phyloP scores from a whole-genome alignment of 2,888 invertebrate species.

The Tanytarsus gracilentus region DNA sequence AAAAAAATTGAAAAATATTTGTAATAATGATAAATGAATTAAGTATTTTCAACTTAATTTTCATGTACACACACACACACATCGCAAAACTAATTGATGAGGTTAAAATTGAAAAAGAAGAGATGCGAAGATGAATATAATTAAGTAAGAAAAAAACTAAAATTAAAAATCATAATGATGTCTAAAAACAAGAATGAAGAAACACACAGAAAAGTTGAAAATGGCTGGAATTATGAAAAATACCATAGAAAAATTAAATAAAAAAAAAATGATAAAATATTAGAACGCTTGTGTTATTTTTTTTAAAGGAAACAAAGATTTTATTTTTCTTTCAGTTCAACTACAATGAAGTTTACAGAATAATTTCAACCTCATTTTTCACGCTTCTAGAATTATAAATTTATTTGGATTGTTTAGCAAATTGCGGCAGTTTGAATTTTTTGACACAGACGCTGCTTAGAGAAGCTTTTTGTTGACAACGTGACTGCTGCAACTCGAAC shows the following conservation, averaged over 20 bases:
- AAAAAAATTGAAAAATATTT: no score
- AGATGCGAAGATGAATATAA: not conserved
- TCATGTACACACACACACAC: no score
- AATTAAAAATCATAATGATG: constrained; percentile 23
- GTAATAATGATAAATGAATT: no score
- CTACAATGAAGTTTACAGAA: no score
- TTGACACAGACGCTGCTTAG: not conserved
- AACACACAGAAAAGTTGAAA: constrained; percentile 24
- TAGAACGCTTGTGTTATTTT: not conserved
- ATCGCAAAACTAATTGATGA: no score
- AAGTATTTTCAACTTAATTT: no score
- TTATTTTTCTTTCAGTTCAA: no score
- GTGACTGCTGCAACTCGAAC: no score
- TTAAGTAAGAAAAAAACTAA: constrained; percentile 19
- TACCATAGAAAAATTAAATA: constrained; percentile 27
- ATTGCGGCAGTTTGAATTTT: constrained; percentile 4
- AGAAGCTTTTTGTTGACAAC: not conserved
- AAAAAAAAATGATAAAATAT: constrained; percentile 22
- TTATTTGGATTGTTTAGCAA: not conserved
- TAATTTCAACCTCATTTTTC: no score
- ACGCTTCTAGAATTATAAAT: not conserved
- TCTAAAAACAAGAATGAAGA: constrained; percentile 25
- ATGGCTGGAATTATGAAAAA: constrained; percentile 28
- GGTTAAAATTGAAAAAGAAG: no score
- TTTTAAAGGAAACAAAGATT: not conserved